Base-by-base conservation (phyloP, 1,140 invertebrate species). In the Meteorus sp. region DNA sequence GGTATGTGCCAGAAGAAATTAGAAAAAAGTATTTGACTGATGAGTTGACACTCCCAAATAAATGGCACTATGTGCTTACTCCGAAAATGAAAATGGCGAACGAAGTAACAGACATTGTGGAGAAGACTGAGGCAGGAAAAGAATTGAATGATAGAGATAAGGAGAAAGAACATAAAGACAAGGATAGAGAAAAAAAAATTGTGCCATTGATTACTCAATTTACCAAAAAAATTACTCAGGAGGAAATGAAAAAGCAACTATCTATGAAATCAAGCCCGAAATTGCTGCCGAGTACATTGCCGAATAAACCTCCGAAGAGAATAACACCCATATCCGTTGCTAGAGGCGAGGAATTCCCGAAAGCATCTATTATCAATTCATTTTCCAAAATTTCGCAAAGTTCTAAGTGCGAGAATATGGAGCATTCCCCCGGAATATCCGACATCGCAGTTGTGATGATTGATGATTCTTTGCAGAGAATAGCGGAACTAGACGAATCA, bases 1-100 rank as follows among this genome's bases (percentile, higher is more conserved):
- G 90, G 90, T 83, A 84, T 57, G 87, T 92, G 2, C 62, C 82
- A 2, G 76, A 84, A 8, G 83, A 85, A 2, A 62, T 85, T 4
- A 70, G 83, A 2, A 75, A 85, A 13, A 79, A 86, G 63, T 88
- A 86, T 72, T 3, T 75, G 0, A 76, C 79, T 0, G 67, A 88
- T 0, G 65, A 85, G 7, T 61, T 89, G 0, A 64, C 73, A 1
- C 52, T 86, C 19, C 81, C 83, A 1, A 88, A 88, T 65, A 68
- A 72, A 6, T 85, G 84, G 85, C 66, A 59, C 2, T 85, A 85
- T 44, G 75, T 62, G 7, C 61, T 84, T 1, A 71, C 65, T 2
- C 79, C 81, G 0, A 80, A 77, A 56, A 58, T 59, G 4, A 72
- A 64, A 19, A 68, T 22, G 3, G 4, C 50, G 2, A 19, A 33